These are phyloP conservation scores for Lacerta bilineata DNA, from an alignment of 2,797 vertebrate genomes.

Conservation along the genomic window DNA sequence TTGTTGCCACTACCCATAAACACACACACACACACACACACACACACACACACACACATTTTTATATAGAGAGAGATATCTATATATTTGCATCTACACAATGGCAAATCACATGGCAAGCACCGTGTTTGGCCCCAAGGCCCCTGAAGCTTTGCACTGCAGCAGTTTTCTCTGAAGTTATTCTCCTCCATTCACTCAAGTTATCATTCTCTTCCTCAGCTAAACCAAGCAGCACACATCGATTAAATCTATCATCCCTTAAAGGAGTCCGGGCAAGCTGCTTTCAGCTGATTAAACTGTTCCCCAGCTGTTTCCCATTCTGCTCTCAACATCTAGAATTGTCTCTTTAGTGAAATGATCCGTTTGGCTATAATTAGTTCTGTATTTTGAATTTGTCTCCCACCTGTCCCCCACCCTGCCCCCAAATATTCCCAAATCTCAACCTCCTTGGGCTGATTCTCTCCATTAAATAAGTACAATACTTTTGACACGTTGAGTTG, in stretches of 20 bases:
- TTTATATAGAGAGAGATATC: background rate
- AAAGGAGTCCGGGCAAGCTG: conserved; percentile 9
- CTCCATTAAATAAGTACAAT: too few relatives aligned
- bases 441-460: background rate
- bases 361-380: conserved; percentile 47
- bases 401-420: conserved; percentile 1
- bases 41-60: background rate
- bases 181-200: conserved; percentile 23
- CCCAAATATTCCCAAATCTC: background rate
- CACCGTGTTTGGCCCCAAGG: background rate
- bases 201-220: conserved; percentile 14
- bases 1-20: background rate
- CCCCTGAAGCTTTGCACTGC: conserved; percentile 14
- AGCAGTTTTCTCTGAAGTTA: conserved; percentile 22
- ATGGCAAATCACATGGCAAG: background rate
- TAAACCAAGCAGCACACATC: conserved; percentile 38
- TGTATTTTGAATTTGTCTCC: conserved; percentile 38
- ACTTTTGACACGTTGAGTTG: too few relatives aligned
- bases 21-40: background rate
- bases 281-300: conserved; percentile 44
- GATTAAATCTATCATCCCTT: conserved; percentile 48
- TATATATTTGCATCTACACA: background rate
- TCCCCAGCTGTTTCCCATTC: conserved; percentile 47
- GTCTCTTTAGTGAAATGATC: conserved; percentile 44
- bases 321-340: conserved; percentile 26